Base-by-base conservation (phyloP, 1,140 invertebrate genomes). In the Neotoxoptera formosana region DNA sequence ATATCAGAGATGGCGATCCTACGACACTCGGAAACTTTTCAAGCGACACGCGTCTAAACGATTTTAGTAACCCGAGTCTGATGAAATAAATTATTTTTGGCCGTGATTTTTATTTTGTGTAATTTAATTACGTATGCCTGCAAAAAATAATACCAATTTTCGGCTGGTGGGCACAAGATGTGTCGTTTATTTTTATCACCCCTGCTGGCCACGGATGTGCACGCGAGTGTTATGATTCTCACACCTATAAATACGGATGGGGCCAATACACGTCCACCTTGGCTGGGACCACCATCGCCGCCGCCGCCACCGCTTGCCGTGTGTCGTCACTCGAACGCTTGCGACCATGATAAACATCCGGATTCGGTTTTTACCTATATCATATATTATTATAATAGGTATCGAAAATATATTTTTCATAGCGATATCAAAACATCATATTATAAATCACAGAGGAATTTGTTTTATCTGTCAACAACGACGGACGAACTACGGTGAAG, bases 231-330 rank as follows among this genome's bases (percentile, higher is more conserved):
- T 67, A 67, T 67, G 60, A 76, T 76, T 76, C 14, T n/a, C 17
- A 34, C 60, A 76, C 60, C 30, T 76, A 83, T 83, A 83, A 36
- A 83, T 83, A 23, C 34, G 20, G 34, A 83, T 83, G 81, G 30
- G 60, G 81, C 81, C 81, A 53, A 76, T 76, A 76, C 60, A 76
- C 30, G 60, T 76, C 60, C 60, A 76, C 60, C 60, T 76, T 76
- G 60, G 60, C 30, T n/a, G 30, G n/a, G n/a, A 76, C 6, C 60
- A 76, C 30, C n/a, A 30, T 6, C 60, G 17, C 60, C 60, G 30
- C 11, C n/a, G n/a, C n/a, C n/a, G n/a, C n/a, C n/a, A n/a, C n/a
- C n/a, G n/a, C n/a, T n/a, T n/a, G n/a, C n/a, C 14, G 14, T 76
- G 4, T 17, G n/a, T 76, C 60, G 60, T n/a, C 60, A 76, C 60